phyloP scores from a whole-genome alignment of 2,797 vertebrate species.

The Malacoctenus gilli region DNA sequence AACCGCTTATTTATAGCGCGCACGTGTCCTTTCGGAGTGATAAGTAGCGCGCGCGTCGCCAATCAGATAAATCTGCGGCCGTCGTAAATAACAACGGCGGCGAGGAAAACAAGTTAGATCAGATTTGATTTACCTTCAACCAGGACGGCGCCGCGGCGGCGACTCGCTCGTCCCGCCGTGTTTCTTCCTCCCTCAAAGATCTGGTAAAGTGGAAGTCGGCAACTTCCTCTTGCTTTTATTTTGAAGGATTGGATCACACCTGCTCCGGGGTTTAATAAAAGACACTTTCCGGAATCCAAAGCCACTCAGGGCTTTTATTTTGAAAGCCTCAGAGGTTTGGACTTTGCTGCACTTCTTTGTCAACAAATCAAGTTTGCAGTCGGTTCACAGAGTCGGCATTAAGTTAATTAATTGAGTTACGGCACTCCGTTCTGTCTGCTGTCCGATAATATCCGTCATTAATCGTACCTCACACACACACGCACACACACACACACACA shows the following conservation, averaged over 20 bases:
- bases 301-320: no score
- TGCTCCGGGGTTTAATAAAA: no score
- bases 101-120: background rate
- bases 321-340: no score
- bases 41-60: background rate
- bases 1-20: constrained; percentile 9
- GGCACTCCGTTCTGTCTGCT: background rate
- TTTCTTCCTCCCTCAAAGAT: background rate
- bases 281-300: no score
- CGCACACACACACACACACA: background rate
- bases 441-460: background rate
- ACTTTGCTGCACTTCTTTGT: background rate
- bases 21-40: background rate
- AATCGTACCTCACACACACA: background rate
- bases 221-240: no score
- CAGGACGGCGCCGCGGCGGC: background rate
- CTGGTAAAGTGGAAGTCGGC: background rate
- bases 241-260: no score
- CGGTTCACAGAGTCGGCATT: background rate
- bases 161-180: background rate
- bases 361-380: background rate
- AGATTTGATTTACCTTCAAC: background rate
- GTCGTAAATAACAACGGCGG: background rate
- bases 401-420: background rate
- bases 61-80: background rate